Evolutionary conservation across 2,888 invertebrate species (phyloP), one percentile per base, ranked within the genome.

Genomic region (Microctonus aethiopoides): DNA sequence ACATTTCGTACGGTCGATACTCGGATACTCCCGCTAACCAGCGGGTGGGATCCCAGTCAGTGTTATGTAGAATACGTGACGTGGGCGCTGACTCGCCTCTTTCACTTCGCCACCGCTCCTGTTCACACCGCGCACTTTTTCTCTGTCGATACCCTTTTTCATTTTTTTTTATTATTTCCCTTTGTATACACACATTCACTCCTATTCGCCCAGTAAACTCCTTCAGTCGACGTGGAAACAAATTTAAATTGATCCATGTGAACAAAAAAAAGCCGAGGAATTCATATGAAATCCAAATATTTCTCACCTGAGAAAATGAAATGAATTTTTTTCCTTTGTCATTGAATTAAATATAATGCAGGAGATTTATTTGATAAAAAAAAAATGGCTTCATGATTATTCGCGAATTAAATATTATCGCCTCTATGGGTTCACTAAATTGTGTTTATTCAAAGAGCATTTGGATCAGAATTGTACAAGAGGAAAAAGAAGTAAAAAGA

Each of bases 1-100:
- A 70, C 70, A 70, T 74, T 72, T 72, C 69, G 64, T 68, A 67
- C 68, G 73, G 70, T 72, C 72, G 70, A 70, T 70, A 70, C 72
- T 74, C 65, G 59, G 70, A 73, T 73, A 74, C 68, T 72, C 39
- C 67, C 68, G 68, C 65, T 72, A 74, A 72, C 70, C 68, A 68
- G 66, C 61, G 70, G 60, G 70, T 65, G 70, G 65, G 65, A 64
- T 65, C 60, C 65, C 57, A 61, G 70, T 65, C 56, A 65, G 65
- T 70, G 65, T 65, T 66, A 70, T 70, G 65, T 70, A 65, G 65
- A 70, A 65, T 70, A 70, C 60, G 70, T 70, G 70, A 70, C 70
- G 65, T 70, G 70, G 65, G 70, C 68, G 63, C 65, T 36, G 54
- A 71, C 69, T 69, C 62, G 68, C 73, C 71, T 68, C 67, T 67